Base-by-base conservation (phyloP, 2,888 invertebrate genomes). In the Pristionchus fissidentatus region DNA sequence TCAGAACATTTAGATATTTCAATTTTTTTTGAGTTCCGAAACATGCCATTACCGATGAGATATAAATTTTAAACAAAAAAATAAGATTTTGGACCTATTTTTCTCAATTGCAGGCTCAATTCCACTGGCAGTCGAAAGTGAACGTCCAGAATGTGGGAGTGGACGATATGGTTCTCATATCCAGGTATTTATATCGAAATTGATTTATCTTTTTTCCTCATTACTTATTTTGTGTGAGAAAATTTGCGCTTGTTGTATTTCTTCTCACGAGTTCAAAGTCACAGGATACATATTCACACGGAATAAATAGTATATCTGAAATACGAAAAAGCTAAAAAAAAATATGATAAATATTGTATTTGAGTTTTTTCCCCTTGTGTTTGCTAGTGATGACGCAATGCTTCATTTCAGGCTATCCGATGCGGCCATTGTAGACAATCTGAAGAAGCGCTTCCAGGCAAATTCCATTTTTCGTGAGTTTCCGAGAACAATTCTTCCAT, bases 101-200 rank as follows among this genome's bases (percentile, higher is more conserved):
- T 13, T 62, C 13, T 13, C 29, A 43, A 41, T 70, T 52, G 55
- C 84, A 88, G 94, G 94, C 94, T 83, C 38, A 55, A 55, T 95
- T 95, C 92, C 95, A 95, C 92, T 95, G 95, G 95, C 95, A 95
- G 92, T 95, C 95, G 90, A 90, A 92, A 78, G 89, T 91, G 15
- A 94, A 95, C 94, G 94, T 95, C 90, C 95, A 95, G 91, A 94
- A 95, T 85, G 94, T 94, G 52, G 95, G 95, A 3, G 95, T 95
- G 91, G 95, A 95, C 91, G 95, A 95, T 89, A 95, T 95, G 95
- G 95, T 95, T 57, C 93, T 95, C 22, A 93, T 95, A 85, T 93
- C 94, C 85, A 95, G 94, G 70, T 70, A 13, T 66, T 66, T 15
- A n/a, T 66, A 15, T 29, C 13, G 13, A 15, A 66, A 13, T 66